Evolutionary conservation across 2,888 invertebrate genomes (phyloP).

Genomic region (Sesamia inferens): DNA sequence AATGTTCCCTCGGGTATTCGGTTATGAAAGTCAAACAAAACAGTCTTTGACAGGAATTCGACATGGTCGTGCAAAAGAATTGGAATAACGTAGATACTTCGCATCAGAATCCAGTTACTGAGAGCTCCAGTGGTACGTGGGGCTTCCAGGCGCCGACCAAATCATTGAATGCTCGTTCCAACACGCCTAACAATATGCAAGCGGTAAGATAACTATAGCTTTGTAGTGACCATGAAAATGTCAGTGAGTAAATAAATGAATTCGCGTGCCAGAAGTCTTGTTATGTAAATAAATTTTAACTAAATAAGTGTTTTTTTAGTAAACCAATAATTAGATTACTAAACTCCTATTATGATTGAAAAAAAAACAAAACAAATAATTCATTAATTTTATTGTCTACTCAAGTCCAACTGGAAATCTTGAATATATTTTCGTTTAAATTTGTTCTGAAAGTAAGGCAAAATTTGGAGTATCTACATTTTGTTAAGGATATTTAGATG

Average conservation of each 20-base stretch:
- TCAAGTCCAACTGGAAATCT: background rate
- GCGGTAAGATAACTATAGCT: conserved; percentile 68
- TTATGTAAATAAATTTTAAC: conserved; percentile 6
- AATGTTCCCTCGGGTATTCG: conserved; percentile 54
- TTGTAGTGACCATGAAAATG: conserved; percentile 52
- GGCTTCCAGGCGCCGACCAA: conserved; percentile 81
- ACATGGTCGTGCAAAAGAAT: conserved; percentile 88
- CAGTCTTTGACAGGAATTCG: conserved; percentile 66
- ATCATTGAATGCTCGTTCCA: conserved; percentile 75
- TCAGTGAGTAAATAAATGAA: conserved; percentile 37
- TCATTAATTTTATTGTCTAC: too few relatives aligned
- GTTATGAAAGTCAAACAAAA: conserved; percentile 54
- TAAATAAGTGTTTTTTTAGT: background rate
- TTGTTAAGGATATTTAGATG: background rate
- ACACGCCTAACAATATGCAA: conserved; percentile 78
- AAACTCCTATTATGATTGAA: background rate
- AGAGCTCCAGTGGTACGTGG: conserved; percentile 79
- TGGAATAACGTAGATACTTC: conserved; percentile 80
- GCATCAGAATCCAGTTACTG: conserved; percentile 75
- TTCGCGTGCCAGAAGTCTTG: conserved; percentile 3
- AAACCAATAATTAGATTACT: background rate
- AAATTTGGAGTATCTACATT: background rate
- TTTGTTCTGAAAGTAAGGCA: background rate
- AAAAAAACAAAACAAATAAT: background rate
- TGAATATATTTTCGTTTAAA: too few relatives aligned